Evolutionary conservation across 2,888 invertebrate genomes (phyloP).

Genomic region (Aphodius sticticus): DNA sequence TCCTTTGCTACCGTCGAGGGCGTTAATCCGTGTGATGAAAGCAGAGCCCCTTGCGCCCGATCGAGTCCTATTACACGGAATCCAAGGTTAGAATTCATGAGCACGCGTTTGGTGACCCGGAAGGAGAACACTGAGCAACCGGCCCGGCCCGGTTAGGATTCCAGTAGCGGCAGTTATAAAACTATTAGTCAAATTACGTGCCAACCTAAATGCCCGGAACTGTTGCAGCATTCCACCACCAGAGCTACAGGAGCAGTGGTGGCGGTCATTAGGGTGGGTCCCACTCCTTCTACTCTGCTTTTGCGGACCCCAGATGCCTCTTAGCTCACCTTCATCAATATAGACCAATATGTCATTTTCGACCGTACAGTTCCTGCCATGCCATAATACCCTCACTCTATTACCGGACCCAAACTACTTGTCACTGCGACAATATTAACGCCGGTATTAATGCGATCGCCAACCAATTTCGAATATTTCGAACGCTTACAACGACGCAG

Average conservation of each 20-base stretch:
- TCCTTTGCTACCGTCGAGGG: background rate
- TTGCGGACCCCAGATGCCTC: conserved; percentile 30
- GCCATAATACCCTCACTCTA: conserved; percentile 35
- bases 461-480: conserved; percentile 17
- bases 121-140: conserved; percentile 8
- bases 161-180: conserved; percentile 49
- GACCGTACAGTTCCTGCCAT: conserved; percentile 28
- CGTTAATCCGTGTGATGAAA: conserved; percentile 5
- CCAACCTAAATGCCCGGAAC: conserved; percentile 42
- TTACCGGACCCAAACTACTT: conserved; percentile 32
- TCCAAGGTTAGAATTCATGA: conserved; percentile 13
- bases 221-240: conserved; percentile 43
- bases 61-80: background rate
- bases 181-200: conserved; percentile 53
- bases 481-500: background rate
- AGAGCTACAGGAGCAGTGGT: conserved; percentile 29
- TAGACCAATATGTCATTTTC: conserved; percentile 36
- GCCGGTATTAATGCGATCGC: conserved; percentile 33
- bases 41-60: conserved; percentile 5
- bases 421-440: conserved; percentile 29
- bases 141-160: conserved; percentile 23
- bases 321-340: conserved; percentile 35
- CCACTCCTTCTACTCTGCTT: conserved; percentile 24
- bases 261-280: conserved; percentile 41
- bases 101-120: conserved; percentile 11